Conservation (phyloP, 2,888 invertebrate genomes). For the Lordiphosa fenestrarum region DNA sequence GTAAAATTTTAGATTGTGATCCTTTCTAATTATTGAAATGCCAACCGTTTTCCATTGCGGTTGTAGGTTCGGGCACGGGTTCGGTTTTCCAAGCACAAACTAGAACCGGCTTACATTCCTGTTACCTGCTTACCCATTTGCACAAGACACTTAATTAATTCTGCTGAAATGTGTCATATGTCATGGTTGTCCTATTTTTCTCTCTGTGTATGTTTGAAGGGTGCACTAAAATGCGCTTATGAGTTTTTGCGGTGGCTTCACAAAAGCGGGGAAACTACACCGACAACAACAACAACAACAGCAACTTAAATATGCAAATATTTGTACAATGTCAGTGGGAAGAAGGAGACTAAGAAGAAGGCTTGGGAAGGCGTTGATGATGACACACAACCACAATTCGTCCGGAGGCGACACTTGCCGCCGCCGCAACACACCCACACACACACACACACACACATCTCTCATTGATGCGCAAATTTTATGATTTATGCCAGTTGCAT, state of each 20-base stretch:
- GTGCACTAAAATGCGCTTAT: conserved; percentile 67
- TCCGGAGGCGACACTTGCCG: conserved; percentile 45
- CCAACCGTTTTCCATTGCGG: no score
- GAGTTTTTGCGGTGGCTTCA: conserved; percentile 64
- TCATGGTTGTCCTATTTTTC: background rate
- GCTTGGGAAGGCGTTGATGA: conserved; percentile 53
- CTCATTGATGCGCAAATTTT: conserved; percentile 37
- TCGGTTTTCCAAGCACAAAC: no score
- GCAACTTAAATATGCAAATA: conserved; percentile 75
- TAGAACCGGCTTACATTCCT: no score
- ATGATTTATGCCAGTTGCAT: conserved; percentile 14
- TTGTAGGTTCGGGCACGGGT: no score
- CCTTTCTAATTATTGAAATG: no score
- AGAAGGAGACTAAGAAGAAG: conserved; percentile 6
- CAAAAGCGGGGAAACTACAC: conserved; percentile 10
- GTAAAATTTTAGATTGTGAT: no score
- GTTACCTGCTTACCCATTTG: no score
- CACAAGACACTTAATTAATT: no score
- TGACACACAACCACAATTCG: conserved; percentile 33
- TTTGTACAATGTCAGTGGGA: conserved; percentile 64
- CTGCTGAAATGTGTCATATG: no score
- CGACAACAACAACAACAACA: conserved; percentile 34
- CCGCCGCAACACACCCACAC: conserved; percentile 7
- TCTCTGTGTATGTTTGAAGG: conserved; percentile 9
- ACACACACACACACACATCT: no score